Evolutionary conservation across 2,888 invertebrate genomes (phyloP), one percentile per base, ranked within the genome.

Genomic region (Eupithecia tripunctaria): DNA sequence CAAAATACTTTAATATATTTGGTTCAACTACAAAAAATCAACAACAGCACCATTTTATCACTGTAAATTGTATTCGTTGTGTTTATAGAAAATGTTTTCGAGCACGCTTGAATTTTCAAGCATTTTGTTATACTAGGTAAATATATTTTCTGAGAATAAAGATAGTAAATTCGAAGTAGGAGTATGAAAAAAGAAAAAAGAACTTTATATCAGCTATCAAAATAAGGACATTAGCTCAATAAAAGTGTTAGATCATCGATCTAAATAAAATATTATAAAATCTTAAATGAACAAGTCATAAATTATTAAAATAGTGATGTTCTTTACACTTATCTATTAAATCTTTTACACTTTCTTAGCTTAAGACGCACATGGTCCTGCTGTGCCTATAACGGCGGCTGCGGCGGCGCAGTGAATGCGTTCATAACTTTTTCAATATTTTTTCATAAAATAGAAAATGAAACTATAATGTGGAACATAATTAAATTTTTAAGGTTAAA

Each of bases 1-100:
- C 86, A 84, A 63, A 69, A 70, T 51, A 81, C 78, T 85, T 86
- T 84, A 80, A 87, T 87, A 87, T 90, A 90, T 93, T 92, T 92
- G 93, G 93, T 91, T 89, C 87, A 86, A 88, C 85, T 87, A 91
- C 85, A 87, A 86, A 86, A 86, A 89, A 85, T 79, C 81, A 89
- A 89, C 85, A 86, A 86, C 89, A 92, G 93, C 93, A 93, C 93
- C 92, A 84, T 83, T 76, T 78, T 88, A 90, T 91, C 91, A 91
- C 91, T 86, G 87, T 84, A 80, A 38, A n/a, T 64, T 81, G 60
- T 78, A 83, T 88, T 91, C 89, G 91, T 88, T 91, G 89, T 87
- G n/a, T 77, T 73, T 71, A 36, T 67, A 71, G 70, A 47, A 47
- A 41, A 62, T 27, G 51, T 65, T 38, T 25, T 29, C 25, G 27